Conservation (phyloP, 2,113 vertebrate species). For the Pituophis catenifer region DNA sequence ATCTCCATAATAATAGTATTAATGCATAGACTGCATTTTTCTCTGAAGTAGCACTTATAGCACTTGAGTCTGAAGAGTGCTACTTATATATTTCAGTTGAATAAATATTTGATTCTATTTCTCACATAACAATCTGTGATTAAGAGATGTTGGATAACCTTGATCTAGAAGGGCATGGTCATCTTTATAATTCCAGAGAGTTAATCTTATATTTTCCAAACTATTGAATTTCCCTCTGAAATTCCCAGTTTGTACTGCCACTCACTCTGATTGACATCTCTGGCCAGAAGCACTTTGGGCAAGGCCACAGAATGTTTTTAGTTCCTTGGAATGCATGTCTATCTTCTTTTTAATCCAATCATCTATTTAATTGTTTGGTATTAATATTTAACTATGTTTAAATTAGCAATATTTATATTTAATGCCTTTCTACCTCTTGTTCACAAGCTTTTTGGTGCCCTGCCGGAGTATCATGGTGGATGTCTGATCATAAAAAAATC, state of each 20-base stretch:
- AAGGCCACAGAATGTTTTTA: background rate
- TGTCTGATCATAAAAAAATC: background rate
- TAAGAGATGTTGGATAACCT: background rate
- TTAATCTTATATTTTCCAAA: background rate
- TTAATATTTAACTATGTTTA: background rate
- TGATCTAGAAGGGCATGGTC: background rate
- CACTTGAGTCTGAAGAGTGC: background rate
- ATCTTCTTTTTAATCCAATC: background rate
- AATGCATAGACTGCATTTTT: accelerated
- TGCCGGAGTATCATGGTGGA: background rate
- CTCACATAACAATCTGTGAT: background rate
- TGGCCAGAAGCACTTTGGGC: background rate
- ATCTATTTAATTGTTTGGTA: background rate
- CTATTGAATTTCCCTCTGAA: background rate
- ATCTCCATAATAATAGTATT: background rate
- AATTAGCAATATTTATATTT: background rate
- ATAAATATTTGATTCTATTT: background rate
- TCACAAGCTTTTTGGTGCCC: background rate
- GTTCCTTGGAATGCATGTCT: background rate
- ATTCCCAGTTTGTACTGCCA: background rate
- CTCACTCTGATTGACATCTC: background rate
- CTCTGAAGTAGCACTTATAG: background rate
- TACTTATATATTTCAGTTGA: background rate
- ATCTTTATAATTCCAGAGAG: background rate
- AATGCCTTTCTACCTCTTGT: background rate